Evolutionary conservation across 2,888 invertebrate species (phyloP), one percentile per base, ranked within the genome.

Genomic region (Platycheirus rosarum): DNA sequence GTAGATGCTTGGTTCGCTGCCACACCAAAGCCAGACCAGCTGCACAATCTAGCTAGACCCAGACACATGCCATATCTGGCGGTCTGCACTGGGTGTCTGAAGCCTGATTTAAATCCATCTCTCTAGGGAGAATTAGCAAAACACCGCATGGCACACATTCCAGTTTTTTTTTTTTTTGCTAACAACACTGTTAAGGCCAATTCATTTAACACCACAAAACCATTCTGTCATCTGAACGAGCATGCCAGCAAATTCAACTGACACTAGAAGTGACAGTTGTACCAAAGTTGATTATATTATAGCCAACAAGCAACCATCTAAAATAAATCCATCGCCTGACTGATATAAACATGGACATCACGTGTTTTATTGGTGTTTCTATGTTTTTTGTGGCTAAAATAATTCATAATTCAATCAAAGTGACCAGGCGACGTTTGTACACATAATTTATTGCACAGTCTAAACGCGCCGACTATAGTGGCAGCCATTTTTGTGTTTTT

Each of bases 321-420:
- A 16, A 26, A 60, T 18, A 16, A 51, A 32, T 32, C 26, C 48
- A 53, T 55, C 29, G 26, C 6, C 42, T 29, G 44, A 60, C 29
- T n/a, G 13, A 44, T 2, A 44, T 2, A 16, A 44, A 60, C 60
- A 44, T 29, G 13, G 29, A 44, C 60, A 44, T 60, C 60, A 32
- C 60, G 60, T 44, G 60, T 60, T 60, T 57, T 60, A 32, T 44
- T 44, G 44, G 44, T 60, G 29, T 44, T 44, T 60, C 11, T 57
- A 0, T 44, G 26, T 57, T 60, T 42, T 37, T 16, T 49, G 13
- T 11, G 29, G 37, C 2, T 69, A 26, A 48, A 77, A 70, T 62
- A 77, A 77, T 77, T 77, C 76, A 77, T 77, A 77, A 57, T 49
- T 76, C 37, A 63, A 76, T 76, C 63, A 69, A 55, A 14, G 42